Conservation (phyloP, 2,797 vertebrate genomes). For the Sebastes oblongus region DNA sequence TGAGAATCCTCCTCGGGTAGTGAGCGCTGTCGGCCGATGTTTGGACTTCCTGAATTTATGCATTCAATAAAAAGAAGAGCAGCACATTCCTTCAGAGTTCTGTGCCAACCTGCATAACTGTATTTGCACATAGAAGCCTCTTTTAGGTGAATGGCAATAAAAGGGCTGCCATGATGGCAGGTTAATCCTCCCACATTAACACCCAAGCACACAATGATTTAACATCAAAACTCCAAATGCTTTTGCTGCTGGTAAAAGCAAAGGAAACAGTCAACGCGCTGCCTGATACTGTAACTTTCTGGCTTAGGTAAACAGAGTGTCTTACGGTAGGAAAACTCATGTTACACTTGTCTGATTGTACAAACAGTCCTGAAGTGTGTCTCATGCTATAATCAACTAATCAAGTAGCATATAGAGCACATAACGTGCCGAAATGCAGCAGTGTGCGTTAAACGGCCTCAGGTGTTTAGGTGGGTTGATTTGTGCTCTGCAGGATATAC, state of each 20-base stretch:
- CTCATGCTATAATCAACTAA: constrained; percentile 49
- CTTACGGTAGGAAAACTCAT: constrained; percentile 16
- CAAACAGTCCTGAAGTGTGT: constrained; percentile 45
- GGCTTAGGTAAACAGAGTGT: constrained; percentile 45
- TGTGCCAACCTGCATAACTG: constrained; percentile 68
- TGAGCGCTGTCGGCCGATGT: constrained; percentile 55
- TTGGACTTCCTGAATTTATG: constrained; percentile 75
- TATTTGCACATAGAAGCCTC: constrained; percentile 55
- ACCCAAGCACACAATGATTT: constrained; percentile 62
- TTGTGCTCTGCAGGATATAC: constrained; percentile 30
- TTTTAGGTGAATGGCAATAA: constrained; percentile 50
- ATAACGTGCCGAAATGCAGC: constrained; percentile 45
- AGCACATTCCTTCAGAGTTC: constrained; percentile 64
- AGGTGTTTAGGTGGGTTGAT: constrained; percentile 28
- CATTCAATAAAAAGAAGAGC: constrained; percentile 66
- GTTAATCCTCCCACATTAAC: constrained; percentile 65
- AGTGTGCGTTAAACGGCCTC: constrained; percentile 43
- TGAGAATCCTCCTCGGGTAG: constrained; percentile 29
- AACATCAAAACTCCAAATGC: constrained; percentile 48
- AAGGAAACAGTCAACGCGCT: constrained; percentile 38
- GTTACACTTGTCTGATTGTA: constrained; percentile 42
- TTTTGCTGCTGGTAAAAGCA: constrained; percentile 20
- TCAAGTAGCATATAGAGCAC: constrained; percentile 30
- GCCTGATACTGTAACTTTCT: constrained; percentile 28
- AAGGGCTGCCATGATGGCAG: constrained; percentile 46